Percentiles rank a stretch among this genome's conserved stretches.
Evolutionary conservation across 2,888 invertebrate genomes (phyloP).

Genomic region (Drosophila histrio): DNA sequence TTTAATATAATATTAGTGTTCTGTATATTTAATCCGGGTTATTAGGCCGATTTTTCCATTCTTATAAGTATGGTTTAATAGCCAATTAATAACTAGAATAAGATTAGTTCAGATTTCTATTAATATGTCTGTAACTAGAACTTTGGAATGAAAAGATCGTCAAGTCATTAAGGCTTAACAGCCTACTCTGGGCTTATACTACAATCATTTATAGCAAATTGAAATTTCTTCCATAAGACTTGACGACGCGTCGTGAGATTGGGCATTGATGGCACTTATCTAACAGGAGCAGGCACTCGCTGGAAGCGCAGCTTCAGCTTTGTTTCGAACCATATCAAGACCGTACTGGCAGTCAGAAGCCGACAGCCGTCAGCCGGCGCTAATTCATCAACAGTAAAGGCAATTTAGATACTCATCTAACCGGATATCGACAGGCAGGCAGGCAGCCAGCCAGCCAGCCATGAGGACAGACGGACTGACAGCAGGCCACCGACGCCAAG

Average conservation of each 20-base stretch:
- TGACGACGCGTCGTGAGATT: conserved; percentile 32
- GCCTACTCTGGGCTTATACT: conserved; percentile 11
- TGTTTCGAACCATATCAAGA: conserved; percentile 20
- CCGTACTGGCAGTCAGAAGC: conserved; percentile 16
- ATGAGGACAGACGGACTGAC: conserved; percentile 11
- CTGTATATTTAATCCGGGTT: too few relatives aligned
- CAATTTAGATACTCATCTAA: conserved; percentile 81
- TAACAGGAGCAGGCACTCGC: conserved; percentile 28
- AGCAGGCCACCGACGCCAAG: conserved; percentile 26
- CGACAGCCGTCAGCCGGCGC: conserved; percentile 63
- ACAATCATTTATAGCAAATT: conserved; percentile 71
- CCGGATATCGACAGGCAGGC: conserved; percentile 79
- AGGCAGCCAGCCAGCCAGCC: conserved; percentile 26
- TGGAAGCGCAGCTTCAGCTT: conserved; percentile 5
- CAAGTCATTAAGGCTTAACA: neutral
- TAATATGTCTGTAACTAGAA: too few relatives aligned
- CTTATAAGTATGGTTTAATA: too few relatives aligned
- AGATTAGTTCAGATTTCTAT: too few relatives aligned
- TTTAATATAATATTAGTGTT: too few relatives aligned
- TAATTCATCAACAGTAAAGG: conserved; percentile 79
- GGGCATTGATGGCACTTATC: conserved; percentile 67
- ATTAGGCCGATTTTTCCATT: too few relatives aligned
- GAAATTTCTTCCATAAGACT: conserved; percentile 64
- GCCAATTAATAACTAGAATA: neutral
- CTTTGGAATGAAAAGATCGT: neutral